Evolutionary conservation across 2,797 vertebrate genomes (phyloP).

Genomic region (Lutra lutra): DNA sequence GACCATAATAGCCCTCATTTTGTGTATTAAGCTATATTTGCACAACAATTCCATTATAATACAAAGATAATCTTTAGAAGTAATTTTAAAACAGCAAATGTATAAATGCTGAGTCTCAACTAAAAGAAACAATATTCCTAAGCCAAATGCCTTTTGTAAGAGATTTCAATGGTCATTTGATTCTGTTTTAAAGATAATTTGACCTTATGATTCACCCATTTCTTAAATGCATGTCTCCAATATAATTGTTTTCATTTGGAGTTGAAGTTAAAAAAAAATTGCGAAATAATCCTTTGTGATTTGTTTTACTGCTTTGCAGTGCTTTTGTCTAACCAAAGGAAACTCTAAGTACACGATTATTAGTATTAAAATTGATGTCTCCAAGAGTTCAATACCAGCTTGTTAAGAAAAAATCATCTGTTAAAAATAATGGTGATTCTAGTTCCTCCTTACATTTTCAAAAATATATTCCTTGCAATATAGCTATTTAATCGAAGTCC

Average conservation of each 20-base stretch:
- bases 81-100: constrained; percentile 78
- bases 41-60: constrained; percentile 83
- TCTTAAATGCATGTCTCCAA: constrained; percentile 55
- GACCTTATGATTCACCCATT: constrained; percentile 71
- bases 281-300: constrained; percentile 50
- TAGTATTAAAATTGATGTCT: constrained; percentile 56
- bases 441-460: background rate
- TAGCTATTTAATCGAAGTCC: background rate
- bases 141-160: constrained; percentile 77
- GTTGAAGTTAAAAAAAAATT: constrained; percentile 58
- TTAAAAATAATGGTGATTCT: background rate
- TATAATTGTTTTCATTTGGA: constrained; percentile 77
- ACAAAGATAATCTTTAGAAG: constrained; percentile 82
- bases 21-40: constrained; percentile 83
- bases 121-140: constrained; percentile 81
- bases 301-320: constrained; percentile 12
- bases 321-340: constrained; percentile 54
- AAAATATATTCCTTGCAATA: background rate
- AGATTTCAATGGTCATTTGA: constrained; percentile 82
- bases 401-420: background rate
- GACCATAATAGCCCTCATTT: constrained; percentile 78
- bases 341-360: constrained; percentile 31
- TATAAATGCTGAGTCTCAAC: constrained; percentile 81
- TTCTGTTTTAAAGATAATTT: constrained; percentile 84
- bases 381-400: background rate